phyloP scores from a whole-genome alignment of 2,888 invertebrate species.

The Diarsia brunnea region DNA sequence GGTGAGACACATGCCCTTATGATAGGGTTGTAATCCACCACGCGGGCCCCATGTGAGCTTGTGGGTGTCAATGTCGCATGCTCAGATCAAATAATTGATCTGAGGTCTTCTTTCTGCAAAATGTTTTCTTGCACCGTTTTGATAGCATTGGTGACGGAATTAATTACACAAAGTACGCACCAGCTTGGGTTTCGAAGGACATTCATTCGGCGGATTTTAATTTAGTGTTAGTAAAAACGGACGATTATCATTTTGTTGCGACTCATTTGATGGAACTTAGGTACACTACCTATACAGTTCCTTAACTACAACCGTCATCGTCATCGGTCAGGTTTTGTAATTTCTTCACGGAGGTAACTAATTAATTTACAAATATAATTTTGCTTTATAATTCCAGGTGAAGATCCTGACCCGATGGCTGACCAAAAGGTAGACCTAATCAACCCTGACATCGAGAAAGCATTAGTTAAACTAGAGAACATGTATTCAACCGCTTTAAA shows the following conservation, averaged over 20 bases:
- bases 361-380: neutral
- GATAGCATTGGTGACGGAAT: neutral
- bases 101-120: neutral
- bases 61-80: neutral
- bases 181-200: neutral
- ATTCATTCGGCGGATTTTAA: neutral
- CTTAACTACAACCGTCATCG: neutral
- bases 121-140: neutral
- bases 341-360: neutral
- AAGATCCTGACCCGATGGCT: neutral
- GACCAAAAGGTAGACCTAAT: neutral
- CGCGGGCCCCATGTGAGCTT: neutral
- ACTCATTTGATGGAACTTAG: neutral
- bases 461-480: constrained; percentile 69
- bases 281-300: neutral
- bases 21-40: neutral
- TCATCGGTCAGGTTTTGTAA: neutral
- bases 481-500: constrained; percentile 60
- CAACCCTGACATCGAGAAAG: constrained; percentile 60
- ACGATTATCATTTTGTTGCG: neutral
- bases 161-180: neutral
- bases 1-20: neutral
- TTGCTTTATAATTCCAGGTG: constrained; percentile 32
- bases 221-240: neutral
- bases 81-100: too few species aligned